Conservation (phyloP, 2,888 invertebrate species). For the Cinara cedri region DNA sequence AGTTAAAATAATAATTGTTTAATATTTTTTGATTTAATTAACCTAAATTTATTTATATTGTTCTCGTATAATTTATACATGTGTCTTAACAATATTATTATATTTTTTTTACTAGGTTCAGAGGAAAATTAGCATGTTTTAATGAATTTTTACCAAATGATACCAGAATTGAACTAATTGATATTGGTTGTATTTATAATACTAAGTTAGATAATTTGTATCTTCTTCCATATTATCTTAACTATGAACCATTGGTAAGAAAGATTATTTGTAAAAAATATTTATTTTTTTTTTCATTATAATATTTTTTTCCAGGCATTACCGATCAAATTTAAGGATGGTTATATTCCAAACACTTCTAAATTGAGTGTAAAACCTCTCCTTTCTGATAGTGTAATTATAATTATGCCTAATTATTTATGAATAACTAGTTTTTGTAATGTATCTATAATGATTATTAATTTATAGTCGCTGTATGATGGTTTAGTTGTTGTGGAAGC, state of each 20-base stretch:
- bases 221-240: slow-evolving; percentile 29
- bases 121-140: slow-evolving; percentile 32
- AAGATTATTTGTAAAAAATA: neutral
- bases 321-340: slow-evolving; percentile 34
- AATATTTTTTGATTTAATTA: neutral
- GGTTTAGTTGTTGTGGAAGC: slow-evolving; percentile 40
- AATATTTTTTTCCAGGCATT: slow-evolving; percentile 1
- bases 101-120: slow-evolving; percentile 17
- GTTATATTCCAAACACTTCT: neutral
- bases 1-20: neutral
- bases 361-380: slow-evolving; percentile 12
- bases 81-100: no score
- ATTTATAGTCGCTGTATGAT: slow-evolving; percentile 1
- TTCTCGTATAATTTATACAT: no score
- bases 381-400: slow-evolving; percentile 34
- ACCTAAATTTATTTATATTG: neutral
- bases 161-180: slow-evolving; percentile 39
- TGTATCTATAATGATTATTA: neutral
- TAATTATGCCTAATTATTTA: neutral
- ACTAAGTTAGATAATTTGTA: slow-evolving; percentile 33
- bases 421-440: slow-evolving; percentile 6
- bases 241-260: slow-evolving; percentile 42
- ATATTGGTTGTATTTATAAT: slow-evolving; percentile 1
- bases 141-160: slow-evolving; percentile 31
- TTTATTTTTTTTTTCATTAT: neutral